Evolutionary conservation across 2,113 vertebrate species (phyloP), one percentile per base, ranked within the genome.

Genomic region (Clarias gariepinus): DNA sequence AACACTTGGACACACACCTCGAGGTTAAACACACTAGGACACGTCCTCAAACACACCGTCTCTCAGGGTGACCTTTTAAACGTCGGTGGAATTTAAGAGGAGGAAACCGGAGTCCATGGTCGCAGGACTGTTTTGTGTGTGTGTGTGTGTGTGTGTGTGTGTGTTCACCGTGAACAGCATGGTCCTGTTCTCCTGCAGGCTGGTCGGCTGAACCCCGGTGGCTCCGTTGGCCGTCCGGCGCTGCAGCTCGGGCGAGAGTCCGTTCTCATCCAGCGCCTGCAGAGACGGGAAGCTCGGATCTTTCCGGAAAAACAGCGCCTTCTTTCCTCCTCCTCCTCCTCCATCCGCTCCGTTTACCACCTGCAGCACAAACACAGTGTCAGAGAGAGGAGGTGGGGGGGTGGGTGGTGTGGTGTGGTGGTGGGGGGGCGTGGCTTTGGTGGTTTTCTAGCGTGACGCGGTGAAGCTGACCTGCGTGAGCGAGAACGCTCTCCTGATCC

Each of bases 121-220:
- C 41, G 41, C 41, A 41, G 41, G 41, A 47, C 41, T 47, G 41
- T 6, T 47, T 1, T 52, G 2, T 61, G 81, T 82, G 78, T 61
- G 58, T 33, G 23, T 57, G 63, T 63, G 55, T 33, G 47, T 28
- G n/a, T n/a, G 47, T 30, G 52, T 28, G 53, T 60, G 55, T 36
- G 19, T 80, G 30, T 60, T 5, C 12, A 79, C 98, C 96, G 93
- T 99, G 76, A 99, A 99, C 76, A 99, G 93, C 98, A 99, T 99
- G 33, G 98, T 99, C 91, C 98, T 95, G 94, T 99, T 99, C 91
- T 97, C 97, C 91, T 96, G 96, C 19, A 98, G 96, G 87, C 98
- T 98, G 82, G 97, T 98, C 15, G 98, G 97, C 92, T 97, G 96
- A 18, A 99, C 97, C 28, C 96, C 93, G 82, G 91, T 64, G 89